These are phyloP conservation scores for Xiphophorus maculatus DNA, from an alignment of 2,113 vertebrate genomes.

Conservation along the genomic window DNA sequence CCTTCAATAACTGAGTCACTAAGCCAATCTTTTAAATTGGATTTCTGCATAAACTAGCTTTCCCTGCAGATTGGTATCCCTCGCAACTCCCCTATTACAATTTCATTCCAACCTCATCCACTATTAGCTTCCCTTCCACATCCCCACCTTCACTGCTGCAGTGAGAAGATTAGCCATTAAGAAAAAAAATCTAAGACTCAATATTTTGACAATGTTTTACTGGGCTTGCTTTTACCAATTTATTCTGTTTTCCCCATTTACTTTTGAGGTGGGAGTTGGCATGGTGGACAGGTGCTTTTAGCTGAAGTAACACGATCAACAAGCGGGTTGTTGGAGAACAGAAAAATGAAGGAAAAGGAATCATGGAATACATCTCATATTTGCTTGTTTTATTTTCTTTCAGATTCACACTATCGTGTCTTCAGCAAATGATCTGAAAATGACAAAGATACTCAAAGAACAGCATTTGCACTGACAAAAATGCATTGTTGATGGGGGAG, in stretches of 20 bases:
- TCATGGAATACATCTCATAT: constrained; percentile 34
- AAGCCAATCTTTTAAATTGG: constrained; percentile 73
- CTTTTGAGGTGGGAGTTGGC: constrained; percentile 42
- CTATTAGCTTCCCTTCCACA: neutral
- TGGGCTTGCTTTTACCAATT: constrained; percentile 50
- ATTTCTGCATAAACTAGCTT: constrained; percentile 74
- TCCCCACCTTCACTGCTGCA: neutral
- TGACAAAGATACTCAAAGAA: too few species aligned
- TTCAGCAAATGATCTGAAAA: too few species aligned
- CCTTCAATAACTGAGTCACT: constrained; percentile 68
- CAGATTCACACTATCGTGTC: neutral
- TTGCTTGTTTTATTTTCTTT: constrained; percentile 50
- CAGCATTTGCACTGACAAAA: too few species aligned
- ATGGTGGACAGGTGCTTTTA: constrained; percentile 52
- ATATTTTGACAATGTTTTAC: constrained; percentile 23
- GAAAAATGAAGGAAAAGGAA: constrained; percentile 13
- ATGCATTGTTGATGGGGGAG: too few species aligned
- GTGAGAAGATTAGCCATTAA: constrained; percentile 33
- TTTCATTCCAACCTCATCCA: constrained; percentile 36
- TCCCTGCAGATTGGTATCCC: constrained; percentile 66
- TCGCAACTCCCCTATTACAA: constrained; percentile 63
- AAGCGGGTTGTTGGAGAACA: neutral
- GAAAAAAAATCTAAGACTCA: neutral
- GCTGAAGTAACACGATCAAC: constrained; percentile 37
- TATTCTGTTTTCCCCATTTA: constrained; percentile 39